phyloP scores from a whole-genome alignment of 2,797 vertebrate genomes.

The Mormyrus hasselquistii region DNA sequence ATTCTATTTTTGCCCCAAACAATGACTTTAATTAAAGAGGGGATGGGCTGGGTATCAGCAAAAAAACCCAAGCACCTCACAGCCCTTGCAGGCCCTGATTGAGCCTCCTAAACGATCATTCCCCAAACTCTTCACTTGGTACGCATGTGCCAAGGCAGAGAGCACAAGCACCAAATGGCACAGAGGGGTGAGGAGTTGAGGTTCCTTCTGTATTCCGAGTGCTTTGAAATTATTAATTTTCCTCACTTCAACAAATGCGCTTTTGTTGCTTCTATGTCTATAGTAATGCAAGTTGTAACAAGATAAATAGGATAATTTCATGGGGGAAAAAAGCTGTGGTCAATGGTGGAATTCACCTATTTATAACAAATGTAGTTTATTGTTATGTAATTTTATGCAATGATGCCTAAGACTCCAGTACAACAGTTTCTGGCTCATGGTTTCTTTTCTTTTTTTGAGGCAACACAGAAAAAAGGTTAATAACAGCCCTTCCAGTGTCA shows the following conservation, averaged over 20 bases:
- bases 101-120: neutral
- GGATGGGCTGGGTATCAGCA: neutral
- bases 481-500: constrained; percentile 88
- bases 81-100: neutral
- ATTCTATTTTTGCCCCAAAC: neutral
- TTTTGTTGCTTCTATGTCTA: neutral
- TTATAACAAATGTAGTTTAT: constrained; percentile 12
- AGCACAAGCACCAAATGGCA: neutral
- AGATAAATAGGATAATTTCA: neutral
- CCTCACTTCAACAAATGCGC: neutral
- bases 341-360: neutral
- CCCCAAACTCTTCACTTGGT: neutral
- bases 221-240: neutral
- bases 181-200: neutral
- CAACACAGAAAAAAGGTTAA: constrained; percentile 80
- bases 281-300: neutral
- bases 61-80: neutral
- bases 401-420: constrained; percentile 37
- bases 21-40: neutral
- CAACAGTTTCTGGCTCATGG: constrained; percentile 33
- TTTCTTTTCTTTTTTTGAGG: constrained; percentile 37
- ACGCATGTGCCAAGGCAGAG: neutral
- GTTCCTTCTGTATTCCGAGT: constrained; percentile 4
- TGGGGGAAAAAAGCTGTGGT: neutral
- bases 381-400: constrained; percentile 32